A percentile compares a stretch with the other conserved stretches of the same genome.
These are phyloP conservation scores for Rhabditoides inermis DNA, from an alignment of 2,888 invertebrate genomes.

Conservation along the genomic window DNA sequence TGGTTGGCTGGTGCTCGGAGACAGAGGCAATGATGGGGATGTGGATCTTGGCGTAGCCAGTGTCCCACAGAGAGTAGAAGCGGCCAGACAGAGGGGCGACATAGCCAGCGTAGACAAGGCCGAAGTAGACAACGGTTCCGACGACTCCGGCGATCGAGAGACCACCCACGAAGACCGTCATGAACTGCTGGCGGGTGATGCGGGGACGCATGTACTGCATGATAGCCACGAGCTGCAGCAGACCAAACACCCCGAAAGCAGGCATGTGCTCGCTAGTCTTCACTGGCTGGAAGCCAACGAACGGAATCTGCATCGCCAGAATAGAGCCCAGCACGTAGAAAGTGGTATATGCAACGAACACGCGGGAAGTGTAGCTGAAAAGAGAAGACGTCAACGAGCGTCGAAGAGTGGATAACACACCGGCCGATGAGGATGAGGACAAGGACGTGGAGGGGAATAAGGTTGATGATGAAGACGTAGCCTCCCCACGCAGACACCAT, in stretches of 20 bases:
- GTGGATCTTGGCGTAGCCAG: slow-evolving; percentile 97
- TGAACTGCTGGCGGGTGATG: slow-evolving; percentile 54
- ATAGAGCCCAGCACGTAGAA: slow-evolving; percentile 91
- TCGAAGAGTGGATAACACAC: slow-evolving; percentile 68
- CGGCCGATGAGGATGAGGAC: slow-evolving; percentile 81
- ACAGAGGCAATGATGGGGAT: slow-evolving; percentile 98
- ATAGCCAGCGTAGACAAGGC: slow-evolving; percentile 60
- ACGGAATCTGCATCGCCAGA: slow-evolving; percentile 81
- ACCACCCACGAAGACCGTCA: slow-evolving; percentile 63
- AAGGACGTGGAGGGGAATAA: slow-evolving; percentile 95
- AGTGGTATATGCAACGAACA: slow-evolving; percentile 72
- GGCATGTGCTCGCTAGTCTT: slow-evolving; percentile 99
- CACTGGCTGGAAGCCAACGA: slow-evolving; percentile 89
- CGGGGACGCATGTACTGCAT: slow-evolving; percentile 44
- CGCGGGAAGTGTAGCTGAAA: slow-evolving; percentile 30
- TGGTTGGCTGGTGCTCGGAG: slow-evolving; percentile 95
- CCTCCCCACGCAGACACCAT: slow-evolving; percentile 99
- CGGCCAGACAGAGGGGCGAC: slow-evolving; percentile 94
- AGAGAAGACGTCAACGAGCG: slow-evolving; percentile 60
- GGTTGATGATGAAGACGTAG: slow-evolving; percentile 96
- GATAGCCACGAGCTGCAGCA: slow-evolving; percentile 63
- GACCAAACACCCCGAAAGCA: slow-evolving; percentile 87
- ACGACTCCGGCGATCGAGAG: slow-evolving; percentile 72
- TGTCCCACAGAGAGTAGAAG: slow-evolving; percentile 98
- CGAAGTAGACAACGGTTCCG: slow-evolving; percentile 64